Conservation (phyloP, 1,140 invertebrate genomes). For the Colletes gigas region DNA sequence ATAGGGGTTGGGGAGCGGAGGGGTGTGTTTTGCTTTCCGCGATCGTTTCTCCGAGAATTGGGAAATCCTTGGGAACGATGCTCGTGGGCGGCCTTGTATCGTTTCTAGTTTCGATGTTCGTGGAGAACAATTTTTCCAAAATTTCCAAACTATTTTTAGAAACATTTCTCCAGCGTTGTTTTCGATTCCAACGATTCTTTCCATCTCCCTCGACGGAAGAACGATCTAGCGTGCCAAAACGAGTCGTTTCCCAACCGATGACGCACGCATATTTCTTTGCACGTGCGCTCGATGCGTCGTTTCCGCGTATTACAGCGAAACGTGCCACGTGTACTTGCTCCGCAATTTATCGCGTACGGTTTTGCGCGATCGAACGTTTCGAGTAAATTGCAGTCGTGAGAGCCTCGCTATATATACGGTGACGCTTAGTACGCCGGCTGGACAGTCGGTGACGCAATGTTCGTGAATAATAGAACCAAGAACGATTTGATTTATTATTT, state of each 20-base stretch:
- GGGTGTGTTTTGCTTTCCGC: neutral
- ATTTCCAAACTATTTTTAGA: neutral
- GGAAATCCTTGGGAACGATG: too few species aligned
- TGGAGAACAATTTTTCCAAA: too few species aligned
- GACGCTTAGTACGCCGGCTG: neutral
- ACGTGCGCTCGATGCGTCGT: constrained; percentile 11
- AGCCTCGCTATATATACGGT: neutral
- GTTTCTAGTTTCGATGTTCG: too few species aligned
- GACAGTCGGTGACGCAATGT: neutral
- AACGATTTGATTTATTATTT: too few species aligned
- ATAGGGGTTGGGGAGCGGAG: neutral
- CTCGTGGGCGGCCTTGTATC: too few species aligned
- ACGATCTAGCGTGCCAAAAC: constrained; percentile 16
- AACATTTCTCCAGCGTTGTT: neutral
- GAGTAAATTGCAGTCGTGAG: neutral
- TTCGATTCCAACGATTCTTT: neutral
- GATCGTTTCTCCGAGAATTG: too few species aligned
- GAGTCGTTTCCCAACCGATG: constrained; percentile 14
- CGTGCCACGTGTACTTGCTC: constrained; percentile 11
- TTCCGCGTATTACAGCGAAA: constrained; percentile 18
- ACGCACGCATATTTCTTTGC: constrained; percentile 27
- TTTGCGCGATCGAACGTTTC: neutral
- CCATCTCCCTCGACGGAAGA: neutral
- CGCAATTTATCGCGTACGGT: neutral
- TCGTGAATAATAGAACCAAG: neutral